phyloP scores from a whole-genome alignment of 2,888 invertebrate genomes.

The Caenorhabditis wallacei region DNA sequence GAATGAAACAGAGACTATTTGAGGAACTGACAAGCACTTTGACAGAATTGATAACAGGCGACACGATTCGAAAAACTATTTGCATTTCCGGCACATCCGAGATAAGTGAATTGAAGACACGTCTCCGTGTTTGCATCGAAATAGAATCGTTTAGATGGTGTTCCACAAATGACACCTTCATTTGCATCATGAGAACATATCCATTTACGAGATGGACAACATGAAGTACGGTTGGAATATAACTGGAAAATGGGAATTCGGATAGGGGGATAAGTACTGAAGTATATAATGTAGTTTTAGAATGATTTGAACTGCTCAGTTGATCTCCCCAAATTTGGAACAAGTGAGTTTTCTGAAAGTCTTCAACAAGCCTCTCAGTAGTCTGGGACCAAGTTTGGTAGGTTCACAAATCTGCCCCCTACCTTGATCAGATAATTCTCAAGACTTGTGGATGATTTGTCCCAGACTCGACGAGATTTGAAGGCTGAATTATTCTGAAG shows the following conservation, averaged over 20 bases:
- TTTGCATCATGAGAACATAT: conserved; percentile 73
- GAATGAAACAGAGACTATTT: neutral
- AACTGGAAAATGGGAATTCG: conserved; percentile 28
- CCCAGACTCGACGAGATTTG: too few relatives aligned
- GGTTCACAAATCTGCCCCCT: too few relatives aligned
- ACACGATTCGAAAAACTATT: conserved; percentile 75
- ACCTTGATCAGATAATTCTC: too few relatives aligned
- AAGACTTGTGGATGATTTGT: too few relatives aligned
- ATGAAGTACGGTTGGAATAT: conserved; percentile 53
- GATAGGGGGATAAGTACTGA: too few relatives aligned
- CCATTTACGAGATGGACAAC: conserved; percentile 74
- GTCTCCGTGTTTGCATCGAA: conserved; percentile 70
- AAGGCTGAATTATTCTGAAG: too few relatives aligned
- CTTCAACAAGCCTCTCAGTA: too few relatives aligned
- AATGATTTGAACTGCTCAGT: too few relatives aligned
- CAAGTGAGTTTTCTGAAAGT: too few relatives aligned
- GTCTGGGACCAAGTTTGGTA: too few relatives aligned
- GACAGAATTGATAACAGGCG: conserved; percentile 77
- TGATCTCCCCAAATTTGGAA: too few relatives aligned
- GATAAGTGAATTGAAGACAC: conserved; percentile 69
- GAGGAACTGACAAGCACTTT: conserved; percentile 73
- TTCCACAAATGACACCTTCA: conserved; percentile 71
- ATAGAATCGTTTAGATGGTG: conserved; percentile 71
- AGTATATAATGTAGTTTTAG: too few relatives aligned
- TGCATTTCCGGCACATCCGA: conserved; percentile 70